Conservation (phyloP, 2,797 vertebrate genomes). For the Crossoptilon crossoptilon region DNA sequence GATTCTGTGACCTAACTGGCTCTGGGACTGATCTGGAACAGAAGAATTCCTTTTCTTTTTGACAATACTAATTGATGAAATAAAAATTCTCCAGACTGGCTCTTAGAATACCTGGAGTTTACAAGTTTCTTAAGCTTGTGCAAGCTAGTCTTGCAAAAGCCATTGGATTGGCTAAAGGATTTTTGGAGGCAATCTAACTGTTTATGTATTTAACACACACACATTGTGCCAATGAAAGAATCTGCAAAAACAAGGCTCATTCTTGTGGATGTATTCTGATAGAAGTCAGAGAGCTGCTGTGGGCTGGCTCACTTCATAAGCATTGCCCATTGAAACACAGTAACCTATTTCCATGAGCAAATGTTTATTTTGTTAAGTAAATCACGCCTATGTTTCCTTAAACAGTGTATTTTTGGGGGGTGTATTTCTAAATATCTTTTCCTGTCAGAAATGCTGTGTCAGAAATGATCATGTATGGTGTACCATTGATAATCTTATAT, state of each 20-base stretch:
- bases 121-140: not conserved
- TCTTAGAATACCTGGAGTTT: not conserved
- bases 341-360: not conserved
- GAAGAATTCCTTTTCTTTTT: not conserved
- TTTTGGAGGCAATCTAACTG: not conserved
- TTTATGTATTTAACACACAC: not conserved
- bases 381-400: not conserved
- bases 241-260: not conserved
- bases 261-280: not conserved
- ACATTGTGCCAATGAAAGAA: not conserved
- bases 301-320: not conserved
- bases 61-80: not conserved
- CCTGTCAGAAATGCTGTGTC: not conserved
- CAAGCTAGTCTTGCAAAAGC: not conserved
- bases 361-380: not conserved
- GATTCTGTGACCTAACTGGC: not conserved
- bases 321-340: not conserved
- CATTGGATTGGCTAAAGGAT: not conserved
- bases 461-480: not conserved
- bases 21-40: not conserved
- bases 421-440: conserved; percentile 9
- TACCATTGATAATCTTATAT: not conserved
- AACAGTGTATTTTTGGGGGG: not conserved
- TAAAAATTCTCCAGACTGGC: not conserved
- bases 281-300: not conserved